Percentiles rank a stretch among this genome's conserved stretches.
Conservation (phyloP, 1,140 invertebrate species). For the Caenorhabditis remanei region DNA sequence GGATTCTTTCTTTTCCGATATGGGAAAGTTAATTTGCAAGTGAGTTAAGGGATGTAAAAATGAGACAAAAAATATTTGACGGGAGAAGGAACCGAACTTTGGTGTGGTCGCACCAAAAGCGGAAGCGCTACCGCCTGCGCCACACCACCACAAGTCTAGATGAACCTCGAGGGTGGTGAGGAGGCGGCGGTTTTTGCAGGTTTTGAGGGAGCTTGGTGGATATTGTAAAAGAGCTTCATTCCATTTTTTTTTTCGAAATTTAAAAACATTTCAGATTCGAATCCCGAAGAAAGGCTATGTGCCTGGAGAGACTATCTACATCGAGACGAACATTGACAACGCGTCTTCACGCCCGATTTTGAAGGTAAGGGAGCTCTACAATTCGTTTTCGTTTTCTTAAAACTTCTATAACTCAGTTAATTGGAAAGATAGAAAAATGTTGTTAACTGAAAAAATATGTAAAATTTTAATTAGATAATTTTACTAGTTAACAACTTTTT, state of each 20-base stretch:
- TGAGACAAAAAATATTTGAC: neutral
- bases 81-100: too few species aligned
- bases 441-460: neutral
- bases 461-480: too few species aligned
- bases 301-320: conserved; percentile 10
- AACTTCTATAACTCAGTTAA: too few species aligned
- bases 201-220: too few species aligned
- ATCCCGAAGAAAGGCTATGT: conserved; percentile 42
- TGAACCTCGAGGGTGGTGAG: neutral
- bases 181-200: too few species aligned
- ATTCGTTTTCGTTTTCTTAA: too few species aligned
- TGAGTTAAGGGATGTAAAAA: neutral
- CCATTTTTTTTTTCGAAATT: neutral
- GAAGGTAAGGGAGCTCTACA: conserved; percentile 8
- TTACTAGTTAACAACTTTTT: too few species aligned
- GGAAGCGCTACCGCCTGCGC: too few species aligned
- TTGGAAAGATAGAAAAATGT: neutral
- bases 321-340: conserved; percentile 29
- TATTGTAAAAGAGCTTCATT: too few species aligned
- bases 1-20: conserved; percentile 32
- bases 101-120: neutral
- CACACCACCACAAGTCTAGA: neutral
- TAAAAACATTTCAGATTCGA: neutral
- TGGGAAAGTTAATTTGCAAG: conserved; percentile 32
- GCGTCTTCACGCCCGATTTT: conserved; percentile 9